Evolutionary conservation across 2,888 invertebrate genomes (phyloP).

Genomic region (Helobdella robusta): DNA sequence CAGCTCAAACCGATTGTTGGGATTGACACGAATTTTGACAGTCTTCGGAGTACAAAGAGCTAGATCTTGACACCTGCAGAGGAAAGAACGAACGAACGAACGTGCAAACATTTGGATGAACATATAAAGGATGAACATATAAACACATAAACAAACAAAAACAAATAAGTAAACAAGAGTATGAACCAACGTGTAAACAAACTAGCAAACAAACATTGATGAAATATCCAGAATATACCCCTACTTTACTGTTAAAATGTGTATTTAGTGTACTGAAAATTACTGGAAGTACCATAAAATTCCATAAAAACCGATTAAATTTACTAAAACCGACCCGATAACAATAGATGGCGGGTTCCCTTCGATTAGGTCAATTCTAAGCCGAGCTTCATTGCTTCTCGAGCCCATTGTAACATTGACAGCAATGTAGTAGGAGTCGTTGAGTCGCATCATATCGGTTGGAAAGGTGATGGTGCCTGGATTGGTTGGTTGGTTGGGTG

Average conservation of each 20-base stretch:
- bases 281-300: too few relatives aligned
- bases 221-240: too few relatives aligned
- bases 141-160: too few relatives aligned
- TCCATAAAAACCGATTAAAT: too few relatives aligned
- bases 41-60: slow-evolving; percentile 23
- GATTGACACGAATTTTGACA: slow-evolving; percentile 10
- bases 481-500: too few relatives aligned
- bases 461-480: slow-evolving; percentile 33
- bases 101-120: too few relatives aligned
- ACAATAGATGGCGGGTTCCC: slow-evolving; percentile 11
- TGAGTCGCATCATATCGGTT: slow-evolving; percentile 35
- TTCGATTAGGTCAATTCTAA: slow-evolving; percentile 15
- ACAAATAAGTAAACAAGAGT: too few relatives aligned
- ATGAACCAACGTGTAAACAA: too few relatives aligned
- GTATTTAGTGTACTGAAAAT: too few relatives aligned
- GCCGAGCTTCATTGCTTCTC: slow-evolving; percentile 4
- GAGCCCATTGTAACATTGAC: slow-evolving; percentile 34
- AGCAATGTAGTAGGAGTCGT: slow-evolving; percentile 36
- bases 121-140: too few relatives aligned
- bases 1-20: not conserved
- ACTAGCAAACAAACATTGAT: too few relatives aligned
- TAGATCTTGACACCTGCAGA: slow-evolving; percentile 14
- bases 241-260: too few relatives aligned
- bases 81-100: not conserved
- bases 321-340: slow-evolving; percentile 26